Evolutionary conservation across 2,113 vertebrate species (phyloP), one percentile per base, ranked within the genome.

Genomic region (Larimichthys crocea): DNA sequence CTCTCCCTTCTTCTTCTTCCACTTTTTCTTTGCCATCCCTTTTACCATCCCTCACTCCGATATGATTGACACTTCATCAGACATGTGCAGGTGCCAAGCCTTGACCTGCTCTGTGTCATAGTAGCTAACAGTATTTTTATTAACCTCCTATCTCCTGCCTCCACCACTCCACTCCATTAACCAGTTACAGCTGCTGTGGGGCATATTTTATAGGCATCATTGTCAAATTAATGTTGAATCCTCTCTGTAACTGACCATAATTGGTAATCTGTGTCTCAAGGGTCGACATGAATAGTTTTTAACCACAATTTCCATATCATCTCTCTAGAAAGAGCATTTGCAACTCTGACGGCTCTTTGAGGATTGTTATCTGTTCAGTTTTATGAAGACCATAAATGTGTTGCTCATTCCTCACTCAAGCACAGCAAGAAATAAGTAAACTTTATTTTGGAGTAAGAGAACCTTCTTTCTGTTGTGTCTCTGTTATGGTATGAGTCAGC

Each of bases 21-120:
- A 12, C 52, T 35, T 55, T 74, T 61, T 79, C 35, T 71, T 68
- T 29, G 10, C 29, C 74, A 22, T 69, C 31, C 53, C 20, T 31
- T 76, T 68, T 48, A 57, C 26, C 75, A 74, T 72, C 73, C 53
- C 46, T 73, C 77, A 42, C 40, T 74, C 62, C 26, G 4, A 15
- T 65, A 44, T 89, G 86, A 86, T 74, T 88, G 84, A 78, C 86
- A 82, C 74, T 89, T 87, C 75, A 88, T 91, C 82, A 86, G 75
- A 82, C 40, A 57, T 42, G 57, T 70, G 78, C 56, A 83, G 65
- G 79, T 46, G 44, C 48, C 44, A 24, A 72, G 35, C 84, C 83
- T 91, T 90, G 85, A 86, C 74, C 85, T 70, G 61, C 31, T 57
- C 20, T 8, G 17, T 71, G 64, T 77, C 75, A 86, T 69, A 62